Evolutionary conservation across 2,888 invertebrate genomes (phyloP).

Genomic region (Aplocera efformata): DNA sequence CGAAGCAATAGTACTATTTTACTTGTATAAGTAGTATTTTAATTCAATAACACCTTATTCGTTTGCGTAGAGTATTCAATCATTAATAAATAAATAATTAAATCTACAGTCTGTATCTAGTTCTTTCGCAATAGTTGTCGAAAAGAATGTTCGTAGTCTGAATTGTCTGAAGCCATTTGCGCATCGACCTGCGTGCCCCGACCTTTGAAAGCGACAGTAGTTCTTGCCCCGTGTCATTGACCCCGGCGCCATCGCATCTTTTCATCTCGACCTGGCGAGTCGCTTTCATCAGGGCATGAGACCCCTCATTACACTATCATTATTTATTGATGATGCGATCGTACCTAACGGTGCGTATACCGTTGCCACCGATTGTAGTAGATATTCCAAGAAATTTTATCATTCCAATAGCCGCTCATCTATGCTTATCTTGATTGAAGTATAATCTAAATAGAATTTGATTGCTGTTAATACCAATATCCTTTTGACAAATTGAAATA

Average conservation of each 20-base stretch:
- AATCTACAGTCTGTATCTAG: too few relatives aligned
- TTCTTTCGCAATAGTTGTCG: too few relatives aligned
- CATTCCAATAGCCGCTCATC: slow-evolving; percentile 16
- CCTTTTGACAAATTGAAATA: slow-evolving; percentile 6
- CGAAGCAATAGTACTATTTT: too few relatives aligned
- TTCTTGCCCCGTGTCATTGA: slow-evolving; percentile 63
- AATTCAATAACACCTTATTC: too few relatives aligned
- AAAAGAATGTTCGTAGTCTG: slow-evolving; percentile 11
- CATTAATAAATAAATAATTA: too few relatives aligned
- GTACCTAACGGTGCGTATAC: slow-evolving; percentile 38
- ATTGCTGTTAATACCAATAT: slow-evolving; percentile 8
- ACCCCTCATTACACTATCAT: slow-evolving; percentile 51
- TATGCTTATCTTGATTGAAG: too few relatives aligned
- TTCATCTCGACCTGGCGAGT: slow-evolving; percentile 40
- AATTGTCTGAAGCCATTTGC: slow-evolving; percentile 15
- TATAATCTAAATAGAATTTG: too few relatives aligned
- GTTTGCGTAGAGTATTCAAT: too few relatives aligned
- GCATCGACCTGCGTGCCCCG: slow-evolving; percentile 49
- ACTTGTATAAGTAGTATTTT: too few relatives aligned
- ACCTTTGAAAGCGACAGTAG: slow-evolving; percentile 78
- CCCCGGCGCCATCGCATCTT: slow-evolving; percentile 44
- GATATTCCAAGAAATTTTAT: slow-evolving; percentile 27
- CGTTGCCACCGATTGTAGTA: slow-evolving; percentile 19
- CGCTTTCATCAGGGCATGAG: slow-evolving; percentile 61
- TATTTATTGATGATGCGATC: slow-evolving; percentile 41